These are phyloP conservation scores for Esox lucius DNA, from an alignment of 2,797 vertebrate species.

Conservation along the genomic window DNA sequence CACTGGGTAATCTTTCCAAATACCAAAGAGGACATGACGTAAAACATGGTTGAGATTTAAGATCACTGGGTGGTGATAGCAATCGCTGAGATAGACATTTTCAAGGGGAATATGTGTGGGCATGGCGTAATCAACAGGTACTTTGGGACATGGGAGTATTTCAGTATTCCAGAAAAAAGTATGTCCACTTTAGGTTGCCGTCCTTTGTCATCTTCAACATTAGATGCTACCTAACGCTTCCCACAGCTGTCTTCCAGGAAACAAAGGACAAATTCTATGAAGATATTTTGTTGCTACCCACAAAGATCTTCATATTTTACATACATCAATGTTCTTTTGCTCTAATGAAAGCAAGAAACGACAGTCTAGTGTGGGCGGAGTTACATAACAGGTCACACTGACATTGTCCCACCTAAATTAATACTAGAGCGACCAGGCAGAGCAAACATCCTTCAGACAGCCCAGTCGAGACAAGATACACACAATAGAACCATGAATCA, in stretches of 20 bases:
- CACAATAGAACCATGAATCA: conserved; percentile 17
- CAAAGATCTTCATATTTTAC: not conserved
- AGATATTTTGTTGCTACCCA: conserved; percentile 32
- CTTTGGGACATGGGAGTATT: conserved; percentile 12
- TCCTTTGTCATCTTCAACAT: conserved; percentile 31
- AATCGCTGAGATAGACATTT: conserved; percentile 18
- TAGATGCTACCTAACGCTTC: conserved; percentile 25
- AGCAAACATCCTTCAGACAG: not conserved
- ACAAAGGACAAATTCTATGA: conserved; percentile 55
- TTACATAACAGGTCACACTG: not conserved
- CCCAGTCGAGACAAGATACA: conserved; percentile 2
- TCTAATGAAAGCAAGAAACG: not conserved
- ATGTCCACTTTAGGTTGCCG: conserved; percentile 4
- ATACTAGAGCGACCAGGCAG: not conserved
- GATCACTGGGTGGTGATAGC: conserved; percentile 30
- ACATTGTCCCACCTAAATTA: not conserved
- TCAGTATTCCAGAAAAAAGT: conserved; percentile 7
- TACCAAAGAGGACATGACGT: conserved; percentile 31
- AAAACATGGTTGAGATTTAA: conserved; percentile 41
- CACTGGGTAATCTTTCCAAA: conserved; percentile 34
- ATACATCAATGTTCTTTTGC: not conserved
- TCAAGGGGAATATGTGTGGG: not conserved
- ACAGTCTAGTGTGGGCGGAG: not conserved
- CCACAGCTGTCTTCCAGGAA: not conserved
- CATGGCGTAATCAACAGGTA: conserved; percentile 6